Conservation (phyloP, 2,888 invertebrate species). For the Diadromus collaris region DNA sequence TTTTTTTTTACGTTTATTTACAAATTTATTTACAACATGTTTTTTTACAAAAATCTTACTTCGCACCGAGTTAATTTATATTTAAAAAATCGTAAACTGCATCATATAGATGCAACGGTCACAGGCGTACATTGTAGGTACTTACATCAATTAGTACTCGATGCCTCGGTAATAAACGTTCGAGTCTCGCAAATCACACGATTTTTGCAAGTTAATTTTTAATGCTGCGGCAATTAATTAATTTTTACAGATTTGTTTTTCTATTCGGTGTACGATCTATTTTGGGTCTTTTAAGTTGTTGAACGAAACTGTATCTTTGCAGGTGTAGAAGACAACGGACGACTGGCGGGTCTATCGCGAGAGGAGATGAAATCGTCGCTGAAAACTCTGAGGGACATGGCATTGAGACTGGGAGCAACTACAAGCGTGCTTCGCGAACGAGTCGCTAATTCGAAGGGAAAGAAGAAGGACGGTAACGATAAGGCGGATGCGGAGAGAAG, state of each 20-base stretch:
- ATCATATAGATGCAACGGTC: neutral
- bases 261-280: neutral
- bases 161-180: no score
- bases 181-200: no score
- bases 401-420: constrained; percentile 91
- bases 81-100: constrained; percentile 8
- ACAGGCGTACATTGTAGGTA: no score
- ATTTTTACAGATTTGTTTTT: neutral
- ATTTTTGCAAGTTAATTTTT: no score
- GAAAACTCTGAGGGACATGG: constrained; percentile 93
- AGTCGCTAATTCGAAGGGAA: constrained; percentile 78
- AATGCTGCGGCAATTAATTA: neutral
- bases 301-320: neutral
- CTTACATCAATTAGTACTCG: no score
- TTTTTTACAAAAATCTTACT: neutral
- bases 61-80: no score
- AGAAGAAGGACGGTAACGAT: constrained; percentile 66
- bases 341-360: constrained; percentile 91
- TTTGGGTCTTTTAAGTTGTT: neutral
- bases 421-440: constrained; percentile 88
- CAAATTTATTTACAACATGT: neutral
- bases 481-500: constrained; percentile 81
- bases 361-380: constrained; percentile 94
- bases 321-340: constrained; percentile 94
- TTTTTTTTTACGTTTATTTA: neutral